phyloP scores from a whole-genome alignment of 2,113 vertebrate species.

The Aphyosemion australe region DNA sequence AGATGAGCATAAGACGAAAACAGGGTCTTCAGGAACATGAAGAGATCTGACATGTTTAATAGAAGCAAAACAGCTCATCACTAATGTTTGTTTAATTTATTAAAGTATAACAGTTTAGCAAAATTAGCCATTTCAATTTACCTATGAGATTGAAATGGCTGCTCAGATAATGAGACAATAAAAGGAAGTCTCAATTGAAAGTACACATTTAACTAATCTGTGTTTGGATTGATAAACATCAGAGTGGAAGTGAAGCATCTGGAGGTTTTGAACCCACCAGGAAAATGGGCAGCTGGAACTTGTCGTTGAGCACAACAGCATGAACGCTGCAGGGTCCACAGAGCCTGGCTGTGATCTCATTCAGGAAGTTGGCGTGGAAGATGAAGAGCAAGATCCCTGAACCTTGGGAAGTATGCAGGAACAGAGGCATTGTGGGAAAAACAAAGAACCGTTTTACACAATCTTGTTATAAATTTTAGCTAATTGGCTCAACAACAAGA shows the following conservation, averaged over 20 bases:
- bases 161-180: not conserved
- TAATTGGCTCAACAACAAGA: no score
- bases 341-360: constrained; percentile 87
- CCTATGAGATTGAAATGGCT: not conserved
- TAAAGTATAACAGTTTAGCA: no score
- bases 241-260: not conserved
- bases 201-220: no score
- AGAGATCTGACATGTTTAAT: no score
- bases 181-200: not conserved
- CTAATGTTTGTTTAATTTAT: not conserved
- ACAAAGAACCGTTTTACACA: constrained; percentile 66
- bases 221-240: no score
- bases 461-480: no score
- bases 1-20: no score
- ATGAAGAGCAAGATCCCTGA: constrained; percentile 93
- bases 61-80: not conserved
- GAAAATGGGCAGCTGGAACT: constrained; percentile 96
- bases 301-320: constrained; percentile 95
- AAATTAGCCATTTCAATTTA: no score
- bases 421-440: not conserved
- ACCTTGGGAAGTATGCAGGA: constrained; percentile 71
- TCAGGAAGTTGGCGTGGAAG: constrained; percentile 93
- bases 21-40: no score
- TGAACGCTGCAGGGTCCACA: constrained; percentile 95
- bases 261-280: constrained; percentile 78